Evolutionary conservation across 1,140 invertebrate species (phyloP).

Genomic region (Atta cephalotes): DNA sequence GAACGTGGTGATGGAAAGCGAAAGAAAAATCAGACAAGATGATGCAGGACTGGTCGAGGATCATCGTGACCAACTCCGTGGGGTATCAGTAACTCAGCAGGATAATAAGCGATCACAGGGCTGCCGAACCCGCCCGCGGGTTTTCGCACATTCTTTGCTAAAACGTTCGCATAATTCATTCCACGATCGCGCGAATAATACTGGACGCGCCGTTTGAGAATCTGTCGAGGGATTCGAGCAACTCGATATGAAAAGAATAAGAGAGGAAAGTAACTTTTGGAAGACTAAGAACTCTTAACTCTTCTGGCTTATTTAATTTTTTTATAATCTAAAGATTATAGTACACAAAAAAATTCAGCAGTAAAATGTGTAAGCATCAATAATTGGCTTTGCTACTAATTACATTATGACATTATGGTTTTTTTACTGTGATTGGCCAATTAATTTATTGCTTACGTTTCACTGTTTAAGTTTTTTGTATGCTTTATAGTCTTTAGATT

Average conservation of each 20-base stretch:
- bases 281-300: neutral
- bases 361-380: too few species aligned
- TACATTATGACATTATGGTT: too few species aligned
- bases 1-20: conserved; percentile 39
- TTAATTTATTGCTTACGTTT: too few species aligned
- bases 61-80: conserved; percentile 34
- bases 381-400: too few species aligned
- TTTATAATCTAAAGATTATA: too few species aligned
- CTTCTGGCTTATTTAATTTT: neutral
- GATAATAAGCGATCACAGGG: conserved; percentile 33
- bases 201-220: neutral
- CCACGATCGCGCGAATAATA: conserved; percentile 17
- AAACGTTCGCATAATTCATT: conserved; percentile 36
- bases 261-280: too few species aligned
- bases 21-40: conserved; percentile 41
- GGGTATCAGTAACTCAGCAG: neutral
- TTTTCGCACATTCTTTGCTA: conserved; percentile 29
- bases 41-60: conserved; percentile 33
- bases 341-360: too few species aligned
- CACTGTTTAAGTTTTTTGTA: too few species aligned
- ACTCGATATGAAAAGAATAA: neutral
- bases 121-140: conserved; percentile 16
- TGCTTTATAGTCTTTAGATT: too few species aligned
- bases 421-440: too few species aligned
- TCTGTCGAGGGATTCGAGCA: neutral